Evolutionary conservation across 2,888 invertebrate genomes (phyloP).

Genomic region (Laspeyria flexula): DNA sequence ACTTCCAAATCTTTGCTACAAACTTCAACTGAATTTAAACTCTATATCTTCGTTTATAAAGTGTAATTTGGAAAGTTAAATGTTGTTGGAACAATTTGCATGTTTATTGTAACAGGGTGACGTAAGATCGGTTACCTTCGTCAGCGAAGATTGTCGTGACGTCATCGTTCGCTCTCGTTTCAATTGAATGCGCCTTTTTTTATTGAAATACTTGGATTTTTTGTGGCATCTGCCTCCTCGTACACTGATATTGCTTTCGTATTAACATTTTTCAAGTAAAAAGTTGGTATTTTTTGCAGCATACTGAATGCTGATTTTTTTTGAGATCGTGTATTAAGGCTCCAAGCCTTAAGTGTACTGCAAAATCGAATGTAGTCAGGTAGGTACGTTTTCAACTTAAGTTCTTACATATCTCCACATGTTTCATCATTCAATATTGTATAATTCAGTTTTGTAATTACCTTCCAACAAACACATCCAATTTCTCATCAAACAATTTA

Average conservation of each 20-base stretch:
- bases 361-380: no score
- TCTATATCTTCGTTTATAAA: neutral
- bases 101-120: slow-evolving; percentile 19
- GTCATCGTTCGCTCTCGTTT: slow-evolving; percentile 2
- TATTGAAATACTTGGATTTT: neutral
- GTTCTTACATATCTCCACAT: no score
- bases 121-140: slow-evolving; percentile 13
- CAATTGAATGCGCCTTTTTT: neutral
- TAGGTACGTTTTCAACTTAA: no score
- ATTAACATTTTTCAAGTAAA: no score
- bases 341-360: no score
- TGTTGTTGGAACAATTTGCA: slow-evolving; percentile 13
- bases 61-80: slow-evolving; percentile 1
- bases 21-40: slow-evolving; percentile 7
- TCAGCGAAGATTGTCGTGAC: slow-evolving; percentile 9
- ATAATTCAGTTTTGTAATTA: no score
- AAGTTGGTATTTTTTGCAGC: no score
- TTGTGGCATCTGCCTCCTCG: neutral
- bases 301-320: no score
- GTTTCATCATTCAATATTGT: no score
- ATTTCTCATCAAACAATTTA: no score
- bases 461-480: no score
- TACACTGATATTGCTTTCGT: neutral
- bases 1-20: neutral
- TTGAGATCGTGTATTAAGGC: no score